These are phyloP conservation scores for Jacana jacana DNA, from an alignment of 2,113 vertebrate species.

Conservation along the genomic window DNA sequence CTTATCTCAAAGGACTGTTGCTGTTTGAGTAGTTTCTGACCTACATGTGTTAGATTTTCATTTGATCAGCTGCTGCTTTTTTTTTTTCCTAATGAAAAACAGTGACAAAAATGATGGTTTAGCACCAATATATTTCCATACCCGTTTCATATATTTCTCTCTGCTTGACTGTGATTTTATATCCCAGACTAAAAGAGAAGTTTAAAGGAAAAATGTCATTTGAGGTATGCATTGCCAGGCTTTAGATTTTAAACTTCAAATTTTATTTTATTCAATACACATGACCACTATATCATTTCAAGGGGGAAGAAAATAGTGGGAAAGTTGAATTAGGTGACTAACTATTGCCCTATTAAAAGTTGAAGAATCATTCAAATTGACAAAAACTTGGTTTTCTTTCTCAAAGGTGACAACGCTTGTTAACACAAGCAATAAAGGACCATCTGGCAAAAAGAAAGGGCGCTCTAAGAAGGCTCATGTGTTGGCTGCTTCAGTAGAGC, in stretches of 20 bases:
- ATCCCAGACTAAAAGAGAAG: background rate
- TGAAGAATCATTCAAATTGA: background rate
- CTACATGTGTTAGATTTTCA: background rate
- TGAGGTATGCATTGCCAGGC: background rate
- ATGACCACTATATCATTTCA: background rate
- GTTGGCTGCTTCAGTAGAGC: conserved; percentile 95
- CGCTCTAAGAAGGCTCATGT: conserved; percentile 99
- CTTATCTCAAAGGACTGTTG: background rate
- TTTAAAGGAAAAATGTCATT: background rate
- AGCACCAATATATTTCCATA: background rate
- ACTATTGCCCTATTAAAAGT: background rate
- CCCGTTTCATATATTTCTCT: background rate
- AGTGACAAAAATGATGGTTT: background rate
- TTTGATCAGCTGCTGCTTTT: background rate
- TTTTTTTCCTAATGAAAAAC: background rate
- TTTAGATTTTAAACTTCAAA: background rate
- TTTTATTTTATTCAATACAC: background rate
- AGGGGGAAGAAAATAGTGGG: background rate
- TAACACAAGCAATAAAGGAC: conserved; percentile 98
- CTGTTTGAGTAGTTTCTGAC: background rate
- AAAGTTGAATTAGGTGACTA: background rate
- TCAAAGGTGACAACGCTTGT: conserved; percentile 94
- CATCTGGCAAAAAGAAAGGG: conserved; percentile 97
- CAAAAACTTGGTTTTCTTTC: background rate
- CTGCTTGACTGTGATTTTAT: background rate